Percentiles rank a stretch among this genome's conserved stretches.
Conservation (phyloP, 2,888 invertebrate genomes). For the Perithous albicinctus region DNA sequence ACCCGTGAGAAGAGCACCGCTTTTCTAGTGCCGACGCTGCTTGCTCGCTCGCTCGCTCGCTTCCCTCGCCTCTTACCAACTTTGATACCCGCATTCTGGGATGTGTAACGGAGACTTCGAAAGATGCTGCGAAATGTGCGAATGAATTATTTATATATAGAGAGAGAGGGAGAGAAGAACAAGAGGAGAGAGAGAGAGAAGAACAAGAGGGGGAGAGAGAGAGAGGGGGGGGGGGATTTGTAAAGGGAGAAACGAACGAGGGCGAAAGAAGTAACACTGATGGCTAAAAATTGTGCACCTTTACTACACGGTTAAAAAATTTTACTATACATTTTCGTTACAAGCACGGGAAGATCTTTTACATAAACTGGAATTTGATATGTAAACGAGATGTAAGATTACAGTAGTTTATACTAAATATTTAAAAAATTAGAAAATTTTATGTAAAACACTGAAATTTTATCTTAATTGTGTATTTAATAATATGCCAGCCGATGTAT, state of each 20-base stretch:
- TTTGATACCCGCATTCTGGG: constrained; percentile 50
- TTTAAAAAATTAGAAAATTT: too few species aligned
- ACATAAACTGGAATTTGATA: too few species aligned
- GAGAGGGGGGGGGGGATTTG: neutral
- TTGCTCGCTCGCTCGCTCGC: constrained; percentile 21
- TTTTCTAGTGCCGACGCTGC: constrained; percentile 45
- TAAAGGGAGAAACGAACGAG: neutral
- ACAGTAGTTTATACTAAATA: too few species aligned
- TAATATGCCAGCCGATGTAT: too few species aligned
- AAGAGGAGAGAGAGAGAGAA: neutral
- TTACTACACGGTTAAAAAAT: too few species aligned
- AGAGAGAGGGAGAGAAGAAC: neutral
- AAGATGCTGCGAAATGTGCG: constrained; percentile 56
- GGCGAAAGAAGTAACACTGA: too few species aligned
- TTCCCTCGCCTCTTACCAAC: constrained; percentile 18
- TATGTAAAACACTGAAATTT: too few species aligned
- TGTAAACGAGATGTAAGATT: too few species aligned
- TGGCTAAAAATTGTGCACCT: too few species aligned
- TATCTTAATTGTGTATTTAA: too few species aligned
- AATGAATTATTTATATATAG: constrained; percentile 78
- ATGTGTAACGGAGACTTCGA: constrained; percentile 56
- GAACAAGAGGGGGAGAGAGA: neutral
- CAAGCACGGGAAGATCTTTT: too few species aligned
- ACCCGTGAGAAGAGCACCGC: constrained; percentile 55
- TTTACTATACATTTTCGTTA: too few species aligned